Base-by-base conservation (phyloP, 2,888 invertebrate genomes). In the Cerastis leucographa region DNA sequence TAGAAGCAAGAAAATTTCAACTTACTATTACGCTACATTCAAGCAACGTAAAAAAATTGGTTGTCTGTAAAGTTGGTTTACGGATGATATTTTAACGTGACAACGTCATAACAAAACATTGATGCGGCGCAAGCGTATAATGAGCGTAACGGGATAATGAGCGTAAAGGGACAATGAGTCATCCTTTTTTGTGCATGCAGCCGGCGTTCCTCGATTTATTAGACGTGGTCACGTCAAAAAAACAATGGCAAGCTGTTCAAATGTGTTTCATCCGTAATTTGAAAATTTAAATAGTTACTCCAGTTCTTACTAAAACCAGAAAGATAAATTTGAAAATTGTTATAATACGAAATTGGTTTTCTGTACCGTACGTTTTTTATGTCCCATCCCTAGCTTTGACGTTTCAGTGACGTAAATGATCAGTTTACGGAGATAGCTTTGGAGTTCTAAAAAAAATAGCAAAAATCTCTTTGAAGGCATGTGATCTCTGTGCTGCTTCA, bases 341-440 rank as follows among this genome's bases (percentile, higher is more conserved):
- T 12, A 29, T 14, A 14, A 25, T 8, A 29, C 8, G 59, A 56
- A 56, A 56, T 25, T 25, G 2, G 25, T 11, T 40, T 22, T 35
- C 4, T 35, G 17, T 5, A 62, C 22, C 35, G 4, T 40, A 35
- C 35, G 40, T 25, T 25, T 25, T 25, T 7, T 14, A 19, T 35
- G 29, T 59, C 59, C 0, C 83, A 67, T 56, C 83, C 54, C 56
- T 83, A 82, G 12, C 61, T 66, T 51, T n/a, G 61, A 81, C 68
- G 42, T 66, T 42, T 29, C 42, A 54, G 11, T 81, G 65, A 71
- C 76, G 73, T 67, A 66, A 54, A 46, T 51, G 4, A 42, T 12
- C 7, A 1, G 69, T 81, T 81, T 70, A 82, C 29, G 42, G 69
- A 82, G 59, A 61, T 2, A 51, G 42, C 22, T 67, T 66, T 64